Evolutionary conservation across 2,113 vertebrate genomes (phyloP).

Genomic region (Ranitomeya imitator): DNA sequence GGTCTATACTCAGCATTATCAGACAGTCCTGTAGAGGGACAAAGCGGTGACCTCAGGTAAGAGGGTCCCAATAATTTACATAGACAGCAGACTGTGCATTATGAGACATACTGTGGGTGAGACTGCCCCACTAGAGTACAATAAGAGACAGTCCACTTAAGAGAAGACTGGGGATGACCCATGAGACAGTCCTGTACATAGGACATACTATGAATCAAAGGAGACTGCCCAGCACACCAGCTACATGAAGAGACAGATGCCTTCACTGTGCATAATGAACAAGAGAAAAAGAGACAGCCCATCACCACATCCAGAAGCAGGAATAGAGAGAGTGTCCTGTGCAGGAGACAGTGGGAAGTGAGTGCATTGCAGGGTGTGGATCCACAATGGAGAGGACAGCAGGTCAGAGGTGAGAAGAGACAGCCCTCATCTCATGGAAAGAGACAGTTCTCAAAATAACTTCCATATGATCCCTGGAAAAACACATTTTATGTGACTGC

Average conservation of each 20-base stretch:
- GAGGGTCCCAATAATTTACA: not conserved
- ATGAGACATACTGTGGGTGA: too few relatives aligned
- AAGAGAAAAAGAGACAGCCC: slow-evolving; percentile 14
- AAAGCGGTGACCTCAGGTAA: not conserved
- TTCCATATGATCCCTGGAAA: not conserved
- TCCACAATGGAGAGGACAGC: not conserved
- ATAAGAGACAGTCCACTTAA: too few relatives aligned
- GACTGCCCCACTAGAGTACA: too few relatives aligned
- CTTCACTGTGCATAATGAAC: not conserved
- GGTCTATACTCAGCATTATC: not conserved
- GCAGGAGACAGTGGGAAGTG: not conserved
- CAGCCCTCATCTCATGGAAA: not conserved
- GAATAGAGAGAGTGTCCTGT: not conserved
- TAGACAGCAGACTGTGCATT: not conserved
- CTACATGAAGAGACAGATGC: not conserved
- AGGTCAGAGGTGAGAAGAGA: not conserved
- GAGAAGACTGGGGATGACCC: too few relatives aligned
- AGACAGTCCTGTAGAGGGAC: too few relatives aligned
- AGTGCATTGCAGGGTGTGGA: not conserved
- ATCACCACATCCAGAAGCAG: not conserved
- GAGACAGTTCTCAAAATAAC: not conserved
- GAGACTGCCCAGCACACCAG: not conserved
- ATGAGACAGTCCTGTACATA: not conserved
- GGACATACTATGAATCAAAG: not conserved
- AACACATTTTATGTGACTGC: not conserved